These are phyloP conservation scores for Drosophila cognata DNA, from an alignment of 2,888 invertebrate genomes.

Conservation along the genomic window DNA sequence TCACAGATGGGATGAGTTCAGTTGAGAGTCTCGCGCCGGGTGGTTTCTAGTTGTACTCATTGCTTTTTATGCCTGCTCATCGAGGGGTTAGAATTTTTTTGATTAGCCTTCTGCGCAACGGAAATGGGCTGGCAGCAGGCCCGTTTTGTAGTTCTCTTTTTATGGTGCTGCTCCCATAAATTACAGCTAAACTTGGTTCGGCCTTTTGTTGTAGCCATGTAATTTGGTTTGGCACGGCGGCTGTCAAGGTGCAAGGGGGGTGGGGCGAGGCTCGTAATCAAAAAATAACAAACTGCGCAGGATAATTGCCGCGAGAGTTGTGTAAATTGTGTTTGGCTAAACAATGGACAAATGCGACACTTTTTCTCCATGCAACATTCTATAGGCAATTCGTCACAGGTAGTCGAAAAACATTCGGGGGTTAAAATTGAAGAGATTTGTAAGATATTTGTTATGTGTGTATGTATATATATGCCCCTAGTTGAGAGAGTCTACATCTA, in stretches of 20 bases:
- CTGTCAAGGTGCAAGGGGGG: conserved; percentile 37
- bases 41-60: conserved; percentile 42
- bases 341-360: conserved; percentile 57
- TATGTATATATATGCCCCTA: too few relatives aligned
- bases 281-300: conserved; percentile 78
- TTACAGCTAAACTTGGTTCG: conserved; percentile 65
- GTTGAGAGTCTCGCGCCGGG: conserved; percentile 58
- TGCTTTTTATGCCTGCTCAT: conserved; percentile 41
- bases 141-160: conserved; percentile 51
- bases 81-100: conserved; percentile 67
- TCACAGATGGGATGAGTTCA: neutral
- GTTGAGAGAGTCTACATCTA: neutral
- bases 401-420: conserved; percentile 12
- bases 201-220: conserved; percentile 71
- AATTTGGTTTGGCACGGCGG: conserved; percentile 73
- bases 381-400: conserved; percentile 13
- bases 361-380: neutral
- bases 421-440: neutral
- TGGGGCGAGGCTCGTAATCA: conserved; percentile 54
- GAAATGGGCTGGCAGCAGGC: conserved; percentile 67
- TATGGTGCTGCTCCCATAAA: conserved; percentile 62
- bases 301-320: conserved; percentile 68
- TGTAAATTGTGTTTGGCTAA: conserved; percentile 71
- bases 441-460: neutral
- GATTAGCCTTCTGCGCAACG: conserved; percentile 81